Base-by-base conservation (phyloP, 1,140 invertebrate species). In the Lepidurus arcticus region DNA sequence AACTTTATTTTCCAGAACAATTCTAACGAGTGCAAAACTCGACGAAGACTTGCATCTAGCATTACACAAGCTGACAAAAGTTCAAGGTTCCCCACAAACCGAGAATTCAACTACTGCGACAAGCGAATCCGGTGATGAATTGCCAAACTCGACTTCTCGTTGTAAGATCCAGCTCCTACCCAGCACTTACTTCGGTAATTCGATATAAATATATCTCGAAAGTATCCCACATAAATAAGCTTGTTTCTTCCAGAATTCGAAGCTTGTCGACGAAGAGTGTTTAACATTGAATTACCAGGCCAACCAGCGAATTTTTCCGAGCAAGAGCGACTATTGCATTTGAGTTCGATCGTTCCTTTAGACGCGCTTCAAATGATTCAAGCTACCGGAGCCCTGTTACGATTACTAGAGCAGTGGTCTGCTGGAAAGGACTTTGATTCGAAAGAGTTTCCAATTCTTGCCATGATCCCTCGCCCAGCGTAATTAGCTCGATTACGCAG, bases 331-430 rank as follows among this genome's bases (percentile, higher is more conserved):
- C 45, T n/a, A 24, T 24, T 79, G 75, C 34, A 73, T 24, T 74
- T 79, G 73, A 42, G 26, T 13, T 21, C 73, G 11, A 16, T 75
- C 78, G 44, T 78, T 73, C 16, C 74, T 42, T 79, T 16, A 75
- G 73, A 34, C 11, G 44, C n/a, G 53, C 42, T 47, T 21, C 53
- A 65, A n/a, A 90, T 89, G 83, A 87, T 94, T 1, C 88, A 92
- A 83, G 90, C 92, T 1, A 83, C 91, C 16, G 93, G 92, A n/a
- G 88, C 90, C 1, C 85, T 94, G 73, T 83, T 94, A 24, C 90
- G 86, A 89, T 88, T 86, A 53, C 10, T 74, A 42, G 42, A 76
- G 73, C 53, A 47, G 76, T 78, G 21, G 47, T 26, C 43, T 8
- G 76, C 75, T 74, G 74, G 65, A 79, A 73, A 76, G 79, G 73